A percentile compares a stretch with the other conserved stretches of the same genome.
Conservation (phyloP, 2,113 vertebrate genomes). For the Crotalus helleri region DNA sequence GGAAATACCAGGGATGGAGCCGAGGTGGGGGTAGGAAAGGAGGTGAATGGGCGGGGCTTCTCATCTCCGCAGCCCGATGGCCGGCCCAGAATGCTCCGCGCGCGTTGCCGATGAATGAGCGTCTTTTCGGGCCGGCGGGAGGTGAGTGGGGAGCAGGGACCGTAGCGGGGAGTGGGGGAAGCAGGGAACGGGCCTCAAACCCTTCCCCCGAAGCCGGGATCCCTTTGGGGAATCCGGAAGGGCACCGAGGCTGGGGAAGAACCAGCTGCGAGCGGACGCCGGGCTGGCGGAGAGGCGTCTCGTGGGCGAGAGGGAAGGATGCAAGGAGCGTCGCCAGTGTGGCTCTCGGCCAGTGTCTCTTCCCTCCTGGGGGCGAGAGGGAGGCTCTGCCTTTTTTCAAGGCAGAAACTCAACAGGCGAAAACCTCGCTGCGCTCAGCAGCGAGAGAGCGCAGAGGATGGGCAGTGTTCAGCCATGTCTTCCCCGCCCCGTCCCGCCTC, state of each 20-base stretch:
- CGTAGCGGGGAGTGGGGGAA: rapidly evolving
- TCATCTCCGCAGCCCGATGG: neutral
- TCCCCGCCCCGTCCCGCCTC: too few species aligned
- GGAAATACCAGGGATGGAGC: neutral
- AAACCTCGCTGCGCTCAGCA: neutral
- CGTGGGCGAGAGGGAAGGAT: neutral
- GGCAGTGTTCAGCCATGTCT: neutral
- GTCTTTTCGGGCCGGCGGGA: too few species aligned
- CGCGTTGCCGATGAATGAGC: neutral
- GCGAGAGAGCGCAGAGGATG: neutral
- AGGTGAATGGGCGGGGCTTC: neutral
- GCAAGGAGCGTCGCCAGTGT: neutral
- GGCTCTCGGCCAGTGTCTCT: neutral
- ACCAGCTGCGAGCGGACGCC: neutral
- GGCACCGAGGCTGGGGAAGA: neutral
- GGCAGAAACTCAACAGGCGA: neutral
- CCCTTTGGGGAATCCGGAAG: too few species aligned
- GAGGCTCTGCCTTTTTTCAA: neutral
- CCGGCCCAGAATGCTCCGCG: conserved; percentile 33
- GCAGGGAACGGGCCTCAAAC: neutral
- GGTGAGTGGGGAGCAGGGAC: neutral
- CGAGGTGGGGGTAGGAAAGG: rapidly evolving
- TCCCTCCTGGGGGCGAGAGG: neutral
- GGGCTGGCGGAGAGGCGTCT: neutral
- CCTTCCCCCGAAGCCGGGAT: neutral